These are phyloP conservation scores for Ceramica pisi DNA, from an alignment of 2,888 invertebrate species.

Conservation along the genomic window DNA sequence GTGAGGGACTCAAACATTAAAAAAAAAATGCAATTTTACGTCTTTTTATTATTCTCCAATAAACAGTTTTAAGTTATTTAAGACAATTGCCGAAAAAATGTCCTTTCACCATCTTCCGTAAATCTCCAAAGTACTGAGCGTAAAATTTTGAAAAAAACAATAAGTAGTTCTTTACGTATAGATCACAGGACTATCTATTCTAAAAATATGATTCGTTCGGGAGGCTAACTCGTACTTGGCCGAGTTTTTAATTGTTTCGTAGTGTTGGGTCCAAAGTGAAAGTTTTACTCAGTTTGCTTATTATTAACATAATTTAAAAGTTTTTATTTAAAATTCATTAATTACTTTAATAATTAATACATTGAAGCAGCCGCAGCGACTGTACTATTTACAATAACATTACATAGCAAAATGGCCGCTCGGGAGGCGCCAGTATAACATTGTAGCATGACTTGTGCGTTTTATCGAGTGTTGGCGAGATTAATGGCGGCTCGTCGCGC, in stretches of 20 bases:
- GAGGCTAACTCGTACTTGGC: no score
- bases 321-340: constrained; percentile 27
- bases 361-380: constrained; percentile 46
- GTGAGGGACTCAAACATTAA: no score
- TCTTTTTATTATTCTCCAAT: no score
- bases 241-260: not conserved
- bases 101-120: no score
- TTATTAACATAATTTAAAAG: not conserved
- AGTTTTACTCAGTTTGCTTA: not conserved
- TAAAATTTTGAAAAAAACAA: no score
- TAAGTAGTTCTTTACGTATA: no score
- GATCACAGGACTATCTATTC: no score
- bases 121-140: no score
- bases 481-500: constrained; percentile 85
- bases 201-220: no score
- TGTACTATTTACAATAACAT: constrained; percentile 63
- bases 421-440: constrained; percentile 77
- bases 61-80: no score
- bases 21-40: no score
- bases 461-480: constrained; percentile 89
- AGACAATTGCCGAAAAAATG: no score
- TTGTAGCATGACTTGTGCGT: constrained; percentile 87
- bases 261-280: not conserved
- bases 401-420: constrained; percentile 61
- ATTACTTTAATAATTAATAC: constrained; percentile 58